Conservation (phyloP, 2,888 invertebrate genomes). For the Cryptocephalus primarius region DNA sequence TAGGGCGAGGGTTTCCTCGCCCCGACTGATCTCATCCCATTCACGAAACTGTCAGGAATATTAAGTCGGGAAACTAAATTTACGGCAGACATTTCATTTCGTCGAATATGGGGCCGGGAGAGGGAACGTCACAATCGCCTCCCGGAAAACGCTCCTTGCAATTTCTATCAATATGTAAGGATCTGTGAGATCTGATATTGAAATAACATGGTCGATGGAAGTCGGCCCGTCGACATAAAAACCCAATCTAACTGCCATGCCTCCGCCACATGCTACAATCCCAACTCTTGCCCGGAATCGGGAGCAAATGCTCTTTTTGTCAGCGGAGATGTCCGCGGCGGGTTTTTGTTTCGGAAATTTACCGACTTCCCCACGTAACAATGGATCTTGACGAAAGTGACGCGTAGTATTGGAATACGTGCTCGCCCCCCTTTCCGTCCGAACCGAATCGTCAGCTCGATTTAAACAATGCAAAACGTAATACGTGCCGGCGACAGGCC, state of each 20-base stretch:
- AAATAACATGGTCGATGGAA: constrained; percentile 25
- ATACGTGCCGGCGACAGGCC: too few relatives aligned
- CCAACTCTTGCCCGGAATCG: constrained; percentile 22
- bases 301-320: constrained; percentile 17
- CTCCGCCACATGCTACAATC: constrained; percentile 28
- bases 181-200: constrained; percentile 28
- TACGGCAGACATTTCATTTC: constrained; percentile 20
- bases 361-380: neutral
- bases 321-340: neutral
- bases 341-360: neutral
- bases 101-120: constrained; percentile 4
- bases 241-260: constrained; percentile 29
- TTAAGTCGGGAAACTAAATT: constrained; percentile 18
- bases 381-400: too few relatives aligned
- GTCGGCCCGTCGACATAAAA: constrained; percentile 23
- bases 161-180: constrained; percentile 30
- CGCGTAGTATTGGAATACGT: too few relatives aligned
- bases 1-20: neutral
- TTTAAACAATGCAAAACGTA: too few relatives aligned
- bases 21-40: constrained; percentile 1
- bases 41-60: constrained; percentile 15
- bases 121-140: constrained; percentile 21
- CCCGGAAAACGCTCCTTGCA: constrained; percentile 19
- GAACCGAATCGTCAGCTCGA: too few relatives aligned
- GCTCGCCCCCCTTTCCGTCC: too few relatives aligned